Evolutionary conservation across 2,113 vertebrate species (phyloP).

Genomic region (Heloderma charlesbogerti): DNA sequence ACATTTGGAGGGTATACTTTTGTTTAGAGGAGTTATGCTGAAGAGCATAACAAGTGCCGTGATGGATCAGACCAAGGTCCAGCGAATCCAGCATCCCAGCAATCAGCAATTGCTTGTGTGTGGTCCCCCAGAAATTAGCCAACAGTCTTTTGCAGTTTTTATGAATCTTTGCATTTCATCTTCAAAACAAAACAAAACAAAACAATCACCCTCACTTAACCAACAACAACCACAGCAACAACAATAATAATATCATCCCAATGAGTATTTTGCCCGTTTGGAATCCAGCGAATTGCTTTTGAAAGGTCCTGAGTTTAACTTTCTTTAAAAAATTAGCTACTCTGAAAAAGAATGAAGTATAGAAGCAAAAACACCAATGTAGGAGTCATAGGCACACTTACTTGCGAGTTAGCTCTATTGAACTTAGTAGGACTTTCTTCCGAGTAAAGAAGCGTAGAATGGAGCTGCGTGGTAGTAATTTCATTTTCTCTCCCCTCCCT

Average conservation of each 20-base stretch:
- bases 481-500: neutral
- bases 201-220: neutral
- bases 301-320: neutral
- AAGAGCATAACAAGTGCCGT: too few species aligned
- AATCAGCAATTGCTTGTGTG: neutral
- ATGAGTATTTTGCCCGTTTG: neutral
- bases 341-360: neutral
- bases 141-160: neutral
- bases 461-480: neutral
- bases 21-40: neutral
- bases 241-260: too few species aligned
- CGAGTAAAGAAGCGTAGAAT: neutral
- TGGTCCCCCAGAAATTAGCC: neutral
- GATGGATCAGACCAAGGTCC: neutral
- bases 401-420: neutral
- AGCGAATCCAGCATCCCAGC: too few species aligned
- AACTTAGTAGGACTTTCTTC: neutral
- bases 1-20: too few species aligned
- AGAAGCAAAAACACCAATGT: neutral
- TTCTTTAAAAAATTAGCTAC: neutral
- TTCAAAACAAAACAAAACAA: neutral
- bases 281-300: neutral
- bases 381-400: too few species aligned
- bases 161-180: neutral
- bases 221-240: too few species aligned